Percentiles rank a stretch among this genome's conserved stretches.
These are phyloP conservation scores for Cacoxenus indagator DNA, from an alignment of 2,888 invertebrate species.

Conservation along the genomic window DNA sequence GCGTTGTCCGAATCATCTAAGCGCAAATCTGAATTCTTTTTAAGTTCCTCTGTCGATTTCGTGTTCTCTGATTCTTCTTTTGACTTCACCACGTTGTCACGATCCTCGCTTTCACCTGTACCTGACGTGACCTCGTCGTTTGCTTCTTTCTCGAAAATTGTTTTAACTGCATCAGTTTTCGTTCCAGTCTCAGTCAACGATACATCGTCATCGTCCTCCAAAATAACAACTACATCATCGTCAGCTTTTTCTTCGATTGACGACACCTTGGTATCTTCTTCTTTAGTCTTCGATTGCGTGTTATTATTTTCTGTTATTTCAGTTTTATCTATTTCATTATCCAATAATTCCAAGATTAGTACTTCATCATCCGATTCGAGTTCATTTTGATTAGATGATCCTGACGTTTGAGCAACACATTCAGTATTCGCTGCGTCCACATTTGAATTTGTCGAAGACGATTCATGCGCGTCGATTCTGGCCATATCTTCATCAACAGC, in stretches of 20 bases:
- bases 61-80: background rate
- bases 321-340: slow-evolving; percentile 36
- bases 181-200: background rate
- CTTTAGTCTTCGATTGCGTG: background rate
- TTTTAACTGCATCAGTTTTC: slow-evolving; percentile 1
- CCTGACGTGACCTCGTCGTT: background rate
- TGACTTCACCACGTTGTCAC: background rate
- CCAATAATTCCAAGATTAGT: slow-evolving; percentile 54
- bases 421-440: too few species aligned
- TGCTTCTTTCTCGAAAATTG: background rate
- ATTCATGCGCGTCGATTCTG: too few species aligned
- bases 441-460: too few species aligned
- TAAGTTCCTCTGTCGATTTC: background rate
- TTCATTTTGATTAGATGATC: background rate
- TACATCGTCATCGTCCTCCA: slow-evolving; percentile 50
- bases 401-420: too few species aligned
- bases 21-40: slow-evolving; percentile 33
- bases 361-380: slow-evolving; percentile 57
- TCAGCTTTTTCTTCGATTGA: slow-evolving; percentile 28
- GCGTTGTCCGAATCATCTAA: slow-evolving; percentile 67
- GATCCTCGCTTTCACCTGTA: too few species aligned
- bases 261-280: background rate
- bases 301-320: slow-evolving; percentile 5
- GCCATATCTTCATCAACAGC: background rate
- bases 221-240: slow-evolving; percentile 49